phyloP scores from a whole-genome alignment of 2,888 invertebrate species.

The Liopterus haemorrhoidalis region DNA sequence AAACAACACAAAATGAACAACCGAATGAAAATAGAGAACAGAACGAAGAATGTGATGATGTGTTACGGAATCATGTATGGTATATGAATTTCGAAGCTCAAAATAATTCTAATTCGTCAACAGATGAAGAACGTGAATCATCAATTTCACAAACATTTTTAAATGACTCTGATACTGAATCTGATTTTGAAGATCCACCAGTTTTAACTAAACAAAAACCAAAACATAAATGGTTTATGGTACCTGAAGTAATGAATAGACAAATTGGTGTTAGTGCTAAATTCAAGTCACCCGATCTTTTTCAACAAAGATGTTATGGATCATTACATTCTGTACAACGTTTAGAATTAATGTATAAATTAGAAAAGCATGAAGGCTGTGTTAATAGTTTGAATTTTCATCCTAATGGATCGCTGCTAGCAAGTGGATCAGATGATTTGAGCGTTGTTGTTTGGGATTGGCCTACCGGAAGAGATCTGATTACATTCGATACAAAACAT shows the following conservation, averaged over 20 bases:
- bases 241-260: conserved; percentile 60
- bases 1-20: too few relatives aligned
- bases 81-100: conserved; percentile 13
- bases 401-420: conserved; percentile 66
- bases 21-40: too few relatives aligned
- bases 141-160: too few relatives aligned
- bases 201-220: conserved; percentile 57
- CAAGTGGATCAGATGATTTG: conserved; percentile 88
- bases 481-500: conserved; percentile 75
- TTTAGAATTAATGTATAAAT: conserved; percentile 67
- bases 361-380: conserved; percentile 80
- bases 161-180: conserved; percentile 38
- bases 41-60: too few relatives aligned
- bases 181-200: conserved; percentile 42
- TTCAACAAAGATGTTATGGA: conserved; percentile 69
- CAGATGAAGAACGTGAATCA: conserved; percentile 13
- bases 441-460: conserved; percentile 87
- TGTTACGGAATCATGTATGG: too few relatives aligned
- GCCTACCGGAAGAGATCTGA: conserved; percentile 61
- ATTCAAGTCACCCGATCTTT: conserved; percentile 49
- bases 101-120: conserved; percentile 20
- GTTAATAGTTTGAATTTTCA: conserved; percentile 92
- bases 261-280: conserved; percentile 54
- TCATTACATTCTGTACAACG: conserved; percentile 78
- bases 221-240: conserved; percentile 61